A percentile compares a stretch with the other conserved stretches of the same genome.
phyloP scores from a whole-genome alignment of 2,888 invertebrate species.

The Spatulosminthurus flaviceps region DNA sequence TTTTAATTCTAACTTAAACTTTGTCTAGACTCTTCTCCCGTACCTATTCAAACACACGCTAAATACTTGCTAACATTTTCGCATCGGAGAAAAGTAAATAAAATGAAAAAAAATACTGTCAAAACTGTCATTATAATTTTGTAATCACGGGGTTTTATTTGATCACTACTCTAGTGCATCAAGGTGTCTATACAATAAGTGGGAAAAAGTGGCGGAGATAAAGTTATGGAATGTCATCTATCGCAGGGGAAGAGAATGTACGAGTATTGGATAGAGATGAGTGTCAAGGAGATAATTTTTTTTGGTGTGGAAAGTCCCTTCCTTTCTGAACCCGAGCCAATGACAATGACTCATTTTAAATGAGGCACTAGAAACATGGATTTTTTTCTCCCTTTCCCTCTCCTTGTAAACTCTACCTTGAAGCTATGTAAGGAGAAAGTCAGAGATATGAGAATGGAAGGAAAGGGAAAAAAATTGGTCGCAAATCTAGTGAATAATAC shows the following conservation, averaged over 20 bases:
- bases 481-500: slow-evolving; percentile 46
- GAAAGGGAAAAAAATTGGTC: slow-evolving; percentile 37
- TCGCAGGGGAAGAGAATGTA: neutral
- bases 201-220: too few species aligned
- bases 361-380: slow-evolving; percentile 16
- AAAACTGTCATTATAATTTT: too few species aligned
- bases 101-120: too few species aligned
- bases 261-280: slow-evolving; percentile 22
- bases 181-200: too few species aligned
- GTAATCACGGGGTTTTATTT: too few species aligned
- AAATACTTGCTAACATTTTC: too few species aligned
- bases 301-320: neutral
- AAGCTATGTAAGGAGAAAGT: neutral
- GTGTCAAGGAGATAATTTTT: slow-evolving; percentile 18
- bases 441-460: neutral
- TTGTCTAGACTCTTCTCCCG: too few species aligned
- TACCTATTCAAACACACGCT: too few species aligned
- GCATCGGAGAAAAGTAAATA: too few species aligned
- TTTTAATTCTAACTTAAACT: too few species aligned
- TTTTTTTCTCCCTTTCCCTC: neutral
- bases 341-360: slow-evolving; percentile 32
- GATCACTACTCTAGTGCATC: too few species aligned
- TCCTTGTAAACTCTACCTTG: neutral
- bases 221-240: too few species aligned
- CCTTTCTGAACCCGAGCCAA: slow-evolving; percentile 15